Base-by-base conservation (phyloP, 1,140 invertebrate species). In the Adoxophyes honmai region DNA sequence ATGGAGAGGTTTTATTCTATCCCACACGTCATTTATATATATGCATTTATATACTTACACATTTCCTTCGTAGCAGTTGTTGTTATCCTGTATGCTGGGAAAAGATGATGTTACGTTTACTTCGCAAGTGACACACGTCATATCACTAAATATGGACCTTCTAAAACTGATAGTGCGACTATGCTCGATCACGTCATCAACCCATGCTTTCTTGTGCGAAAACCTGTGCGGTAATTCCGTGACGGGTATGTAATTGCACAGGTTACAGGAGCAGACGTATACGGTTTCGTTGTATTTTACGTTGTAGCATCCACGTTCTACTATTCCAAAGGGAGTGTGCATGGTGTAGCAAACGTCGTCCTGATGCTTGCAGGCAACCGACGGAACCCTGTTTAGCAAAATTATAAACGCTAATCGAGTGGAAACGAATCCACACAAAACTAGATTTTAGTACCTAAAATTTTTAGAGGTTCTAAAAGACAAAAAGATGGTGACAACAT, bases 271-370 rank as follows among this genome's bases (percentile, higher is more conserved):
- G 54, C 81, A 84, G 10, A 79, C 77, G 54, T 75, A 80, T 38
- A 62, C 68, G 15, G 69, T 65, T 11, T 73, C 39, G 44, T 79
- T 78, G 33, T 64, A 62, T 62, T 76, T 72, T 64, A 72, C 33
- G 64, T 79, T 78, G 59, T 63, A 77, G 57, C 81, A 85, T 56
- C 79, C 81, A 48, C 81, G 69, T 52, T 77, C 73, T 16, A 85
- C 62, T 59, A 85, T 64, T 6, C 79, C 81, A 57, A 85, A 85
- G 5, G 81, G 81, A 34, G 81, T 85, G 52, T 82, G 78, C 54
- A 68, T 64, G 15, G 81, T 75, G 61, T 77, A 78, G 61, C 81
- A 84, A 16, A 74, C 15, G 60, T 81, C 77, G 52, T 72, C 72
- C 7, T 70, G 64, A 57, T 52, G 59, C 11, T 70, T 52, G 52